Evolutionary conservation across 2,113 vertebrate genomes (phyloP).

Genomic region (Zeus faber): DNA sequence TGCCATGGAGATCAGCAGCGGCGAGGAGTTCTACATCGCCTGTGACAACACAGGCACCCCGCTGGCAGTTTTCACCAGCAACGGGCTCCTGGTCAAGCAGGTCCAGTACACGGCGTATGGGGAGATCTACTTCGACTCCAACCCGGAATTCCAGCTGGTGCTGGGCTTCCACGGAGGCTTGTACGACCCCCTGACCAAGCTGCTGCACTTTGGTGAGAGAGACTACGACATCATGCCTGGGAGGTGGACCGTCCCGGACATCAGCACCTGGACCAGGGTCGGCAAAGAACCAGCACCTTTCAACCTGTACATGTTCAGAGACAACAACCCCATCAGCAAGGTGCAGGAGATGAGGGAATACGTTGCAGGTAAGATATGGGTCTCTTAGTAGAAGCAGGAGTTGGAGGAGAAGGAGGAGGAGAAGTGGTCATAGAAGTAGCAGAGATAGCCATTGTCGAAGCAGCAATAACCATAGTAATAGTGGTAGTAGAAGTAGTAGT

Average conservation of each 20-base stretch:
- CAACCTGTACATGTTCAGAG: slow-evolving; percentile 98
- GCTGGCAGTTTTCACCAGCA: slow-evolving; percentile 93
- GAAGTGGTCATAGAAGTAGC: not conserved
- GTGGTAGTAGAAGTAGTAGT: no score
- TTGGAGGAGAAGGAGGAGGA: no score
- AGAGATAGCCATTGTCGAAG: not conserved
- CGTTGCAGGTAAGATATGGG: slow-evolving; percentile 84
- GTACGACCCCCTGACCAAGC: slow-evolving; percentile 92
- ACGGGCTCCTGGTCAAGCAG: slow-evolving; percentile 93
- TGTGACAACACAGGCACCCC: slow-evolving; percentile 96
- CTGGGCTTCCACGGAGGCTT: slow-evolving; percentile 96
- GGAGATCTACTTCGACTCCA: slow-evolving; percentile 96
- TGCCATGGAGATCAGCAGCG: slow-evolving; percentile 97
- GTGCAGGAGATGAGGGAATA: slow-evolving; percentile 94
- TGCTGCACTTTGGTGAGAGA: slow-evolving; percentile 93
- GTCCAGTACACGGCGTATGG: slow-evolving; percentile 97
- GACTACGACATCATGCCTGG: slow-evolving; percentile 97
- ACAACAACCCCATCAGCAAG: slow-evolving; percentile 97
- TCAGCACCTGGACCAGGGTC: slow-evolving; percentile 87
- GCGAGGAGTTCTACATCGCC: slow-evolving; percentile 96
- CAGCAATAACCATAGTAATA: no score
- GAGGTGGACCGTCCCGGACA: slow-evolving; percentile 93
- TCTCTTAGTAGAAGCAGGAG: no score
- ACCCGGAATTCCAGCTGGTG: slow-evolving; percentile 93
- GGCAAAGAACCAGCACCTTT: slow-evolving; percentile 91